A percentile compares a stretch with the other conserved stretches of the same genome.
Conservation (phyloP, 2,797 vertebrate species). For the Enteromius paludinosus region DNA sequence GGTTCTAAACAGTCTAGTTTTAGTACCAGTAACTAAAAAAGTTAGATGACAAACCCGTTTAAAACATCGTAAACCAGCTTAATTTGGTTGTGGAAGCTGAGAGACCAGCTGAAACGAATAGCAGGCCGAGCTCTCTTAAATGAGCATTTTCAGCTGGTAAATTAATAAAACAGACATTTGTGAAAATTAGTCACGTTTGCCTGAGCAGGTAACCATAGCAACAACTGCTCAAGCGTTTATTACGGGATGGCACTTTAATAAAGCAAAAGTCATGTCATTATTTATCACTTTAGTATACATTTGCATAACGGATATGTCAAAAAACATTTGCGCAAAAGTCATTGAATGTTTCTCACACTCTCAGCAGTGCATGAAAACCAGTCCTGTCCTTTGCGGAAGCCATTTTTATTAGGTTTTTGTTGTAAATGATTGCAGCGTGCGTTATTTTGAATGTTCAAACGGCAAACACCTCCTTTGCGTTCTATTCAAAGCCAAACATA, state of each 20-base stretch:
- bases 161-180: neutral
- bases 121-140: neutral
- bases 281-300: neutral
- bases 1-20: neutral
- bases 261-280: neutral
- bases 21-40: neutral
- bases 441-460: neutral
- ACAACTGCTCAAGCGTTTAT: neutral
- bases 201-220: neutral
- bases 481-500: neutral
- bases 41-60: neutral
- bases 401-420: neutral
- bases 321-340: neutral
- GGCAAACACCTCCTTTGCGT: neutral
- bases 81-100: neutral
- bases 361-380: neutral
- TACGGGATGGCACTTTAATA: neutral
- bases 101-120: neutral
- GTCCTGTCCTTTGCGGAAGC: neutral
- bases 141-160: neutral
- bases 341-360: neutral
- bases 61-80: neutral
- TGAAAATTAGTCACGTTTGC: neutral
- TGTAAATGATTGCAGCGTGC: neutral
- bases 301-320: neutral